Evolutionary conservation across 2,797 vertebrate genomes (phyloP), one percentile per base, ranked within the genome.

Genomic region (Pseudochaenichthys georgianus): DNA sequence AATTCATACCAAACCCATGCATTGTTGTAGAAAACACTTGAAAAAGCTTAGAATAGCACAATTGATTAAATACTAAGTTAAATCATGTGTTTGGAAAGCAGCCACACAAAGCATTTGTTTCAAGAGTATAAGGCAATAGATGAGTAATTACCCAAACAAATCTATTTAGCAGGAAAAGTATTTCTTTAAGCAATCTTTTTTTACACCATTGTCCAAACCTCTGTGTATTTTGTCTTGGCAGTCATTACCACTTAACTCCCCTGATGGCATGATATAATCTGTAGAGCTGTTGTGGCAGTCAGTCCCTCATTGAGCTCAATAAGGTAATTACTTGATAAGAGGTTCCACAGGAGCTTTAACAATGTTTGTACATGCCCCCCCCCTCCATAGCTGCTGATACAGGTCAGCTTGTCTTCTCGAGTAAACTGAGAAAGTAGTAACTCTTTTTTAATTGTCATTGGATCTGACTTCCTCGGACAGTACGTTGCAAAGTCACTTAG

Each of bases 281-380:
- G 76, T 34, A 65, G 63, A 64, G 52, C 55, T n/a, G 62, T 60
- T 45, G 54, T 78, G 76, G 74, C 86, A 72, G 78, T 73, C 83
- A 53, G 43, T 77, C 77, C 66, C 66, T 82, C 67, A 68, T 67
- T 47, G 78, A 76, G 69, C 65, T 70, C 78, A 79, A 79, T 76
- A 48, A 80, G 74, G 82, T 84, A 83, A 90, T 90, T 85, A 88
- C 80, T 66, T 71, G 79, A 77, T 88, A 88, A 89, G 87, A 88
- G 87, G 66, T 80, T 80, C 78, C 74, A 66, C 77, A 54, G 64
- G 78, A 79, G 87, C 66, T 83, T 82, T 67, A 72, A 73, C 48
- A 59, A 50, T 70, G 65, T 85, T 81, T 63, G 69, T 73, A 74
- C 79, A 73, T 51, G 31, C 69, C 38, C 34, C 4, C 4, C 13